phyloP scores from a whole-genome alignment of 2,888 invertebrate species.

The Nomada flava region DNA sequence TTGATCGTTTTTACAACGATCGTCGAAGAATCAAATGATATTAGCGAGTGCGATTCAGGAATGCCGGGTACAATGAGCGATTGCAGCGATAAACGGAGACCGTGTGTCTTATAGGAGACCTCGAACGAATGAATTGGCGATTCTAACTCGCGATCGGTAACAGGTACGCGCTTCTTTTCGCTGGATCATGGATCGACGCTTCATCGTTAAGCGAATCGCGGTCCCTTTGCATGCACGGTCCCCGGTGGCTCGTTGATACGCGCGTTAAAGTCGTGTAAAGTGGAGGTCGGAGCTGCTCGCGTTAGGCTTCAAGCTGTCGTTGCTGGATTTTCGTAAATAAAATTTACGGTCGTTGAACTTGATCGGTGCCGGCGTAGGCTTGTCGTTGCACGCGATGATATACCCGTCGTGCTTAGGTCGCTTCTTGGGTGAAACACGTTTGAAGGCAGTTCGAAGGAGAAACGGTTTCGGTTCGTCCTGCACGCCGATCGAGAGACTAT shows the following conservation, averaged over 20 bases:
- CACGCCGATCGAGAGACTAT: conserved; percentile 20
- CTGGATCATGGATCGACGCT: conserved; percentile 6
- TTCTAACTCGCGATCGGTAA: conserved; percentile 17
- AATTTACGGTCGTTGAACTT: conserved; percentile 75
- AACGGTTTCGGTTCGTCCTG: conserved; percentile 40
- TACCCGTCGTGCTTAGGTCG: conserved; percentile 58
- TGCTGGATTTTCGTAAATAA: conserved; percentile 73
- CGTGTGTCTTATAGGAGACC: neutral
- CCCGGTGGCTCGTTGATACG: conserved; percentile 28
- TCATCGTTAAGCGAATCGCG: conserved; percentile 28
- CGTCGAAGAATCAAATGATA: neutral
- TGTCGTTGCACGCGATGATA: conserved; percentile 52
- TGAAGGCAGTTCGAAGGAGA: conserved; percentile 54
- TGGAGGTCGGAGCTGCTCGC: neutral
- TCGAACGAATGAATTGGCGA: neutral
- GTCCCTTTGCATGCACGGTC: conserved; percentile 13
- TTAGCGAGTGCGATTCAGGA: neutral
- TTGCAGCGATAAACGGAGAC: too few species aligned
- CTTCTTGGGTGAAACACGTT: conserved; percentile 65
- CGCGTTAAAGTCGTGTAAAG: conserved; percentile 44
- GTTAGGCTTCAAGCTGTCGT: conserved; percentile 31
- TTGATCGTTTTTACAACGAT: neutral
- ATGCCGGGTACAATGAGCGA: too few species aligned
- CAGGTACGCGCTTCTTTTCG: conserved; percentile 17
- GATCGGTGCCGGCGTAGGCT: conserved; percentile 15